These are phyloP conservation scores for Oreocharis arfaki DNA, from an alignment of 2,113 vertebrate species.

Conservation along the genomic window DNA sequence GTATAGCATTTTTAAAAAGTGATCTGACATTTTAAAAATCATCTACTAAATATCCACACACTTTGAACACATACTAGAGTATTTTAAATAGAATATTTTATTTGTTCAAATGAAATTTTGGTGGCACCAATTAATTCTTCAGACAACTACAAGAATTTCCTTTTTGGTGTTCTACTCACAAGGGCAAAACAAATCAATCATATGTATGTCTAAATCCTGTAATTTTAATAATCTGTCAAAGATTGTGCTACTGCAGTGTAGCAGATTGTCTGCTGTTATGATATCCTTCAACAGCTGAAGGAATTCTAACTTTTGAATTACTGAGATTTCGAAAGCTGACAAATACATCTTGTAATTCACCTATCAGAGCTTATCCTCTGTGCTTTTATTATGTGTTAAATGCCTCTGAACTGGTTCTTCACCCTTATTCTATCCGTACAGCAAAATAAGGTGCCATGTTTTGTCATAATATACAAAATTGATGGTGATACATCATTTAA, in stretches of 20 bases:
- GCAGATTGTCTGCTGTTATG: background rate
- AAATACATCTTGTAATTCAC: background rate
- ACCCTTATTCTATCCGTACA: background rate
- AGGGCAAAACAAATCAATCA: background rate
- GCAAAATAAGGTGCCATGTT: background rate
- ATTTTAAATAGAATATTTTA: background rate
- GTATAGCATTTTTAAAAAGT: background rate
- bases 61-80: background rate
- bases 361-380: background rate
- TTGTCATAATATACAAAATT: background rate
- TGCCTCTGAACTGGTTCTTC: background rate
- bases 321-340: background rate
- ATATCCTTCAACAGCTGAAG: background rate
- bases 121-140: background rate
- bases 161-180: background rate
- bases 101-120: background rate
- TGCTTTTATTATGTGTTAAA: background rate
- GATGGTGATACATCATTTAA: background rate
- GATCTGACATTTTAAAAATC: background rate
- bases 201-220: background rate
- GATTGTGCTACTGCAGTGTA: background rate
- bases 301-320: background rate
- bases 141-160: background rate
- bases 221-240: background rate
- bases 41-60: background rate